Evolutionary conservation across 1,140 invertebrate genomes (phyloP).

Genomic region (Nephotettix cincticeps): DNA sequence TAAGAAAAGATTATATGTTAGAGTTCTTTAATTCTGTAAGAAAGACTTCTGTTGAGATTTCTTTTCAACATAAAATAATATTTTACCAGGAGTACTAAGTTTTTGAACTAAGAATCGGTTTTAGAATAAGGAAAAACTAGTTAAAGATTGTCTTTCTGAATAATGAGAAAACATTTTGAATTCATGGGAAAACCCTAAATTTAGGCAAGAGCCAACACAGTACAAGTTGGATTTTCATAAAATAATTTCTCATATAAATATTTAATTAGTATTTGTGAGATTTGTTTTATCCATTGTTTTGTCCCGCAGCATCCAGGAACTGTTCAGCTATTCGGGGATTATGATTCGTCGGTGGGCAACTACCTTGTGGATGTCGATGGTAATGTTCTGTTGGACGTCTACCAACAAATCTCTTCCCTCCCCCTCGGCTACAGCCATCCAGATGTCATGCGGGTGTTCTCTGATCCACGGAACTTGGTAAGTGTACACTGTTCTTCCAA

Average conservation of each 20-base stretch:
- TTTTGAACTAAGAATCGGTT: too few species aligned
- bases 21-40: too few species aligned
- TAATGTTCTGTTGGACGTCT: constrained; percentile 87
- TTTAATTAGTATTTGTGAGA: constrained; percentile 29
- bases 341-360: constrained; percentile 91
- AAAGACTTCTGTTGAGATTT: too few species aligned
- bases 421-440: constrained; percentile 98
- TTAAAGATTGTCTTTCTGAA: neutral
- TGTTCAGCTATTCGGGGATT: constrained; percentile 93
- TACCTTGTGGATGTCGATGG: constrained; percentile 97
- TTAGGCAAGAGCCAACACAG: neutral
- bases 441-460: constrained; percentile 72
- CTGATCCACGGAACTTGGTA: constrained; percentile 56
- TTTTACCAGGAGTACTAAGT: too few species aligned
- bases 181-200: neutral
- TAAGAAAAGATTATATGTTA: too few species aligned
- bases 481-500: neutral
- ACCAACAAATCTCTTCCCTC: constrained; percentile 95
- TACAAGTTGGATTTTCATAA: neutral
- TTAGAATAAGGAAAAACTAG: too few species aligned
- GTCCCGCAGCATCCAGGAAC: constrained; percentile 71
- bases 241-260: neutral
- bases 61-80: too few species aligned
- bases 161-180: neutral
- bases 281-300: too few species aligned